Percentiles rank a stretch among this genome's conserved stretches.
These are phyloP conservation scores for Siniperca scherzeri DNA, from an alignment of 2,797 vertebrate species.

Conservation along the genomic window DNA sequence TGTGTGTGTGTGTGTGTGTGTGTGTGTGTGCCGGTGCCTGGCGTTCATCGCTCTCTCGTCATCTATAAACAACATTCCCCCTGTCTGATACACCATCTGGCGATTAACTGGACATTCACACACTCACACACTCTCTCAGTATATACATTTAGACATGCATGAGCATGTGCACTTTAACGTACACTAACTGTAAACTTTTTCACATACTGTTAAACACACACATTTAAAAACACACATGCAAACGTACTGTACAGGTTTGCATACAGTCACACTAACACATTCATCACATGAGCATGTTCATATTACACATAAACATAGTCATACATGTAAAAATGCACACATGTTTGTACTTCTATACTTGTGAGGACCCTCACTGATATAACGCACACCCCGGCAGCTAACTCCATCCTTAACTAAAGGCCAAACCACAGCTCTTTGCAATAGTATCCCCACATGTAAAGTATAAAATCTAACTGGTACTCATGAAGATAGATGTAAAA, in stretches of 20 bases:
- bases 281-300: background rate
- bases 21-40: conserved; percentile 36
- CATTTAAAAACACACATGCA: background rate
- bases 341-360: background rate
- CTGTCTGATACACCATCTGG: conserved; percentile 69
- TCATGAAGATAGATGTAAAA: background rate
- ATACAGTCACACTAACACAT: background rate
- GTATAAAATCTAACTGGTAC: background rate
- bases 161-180: background rate
- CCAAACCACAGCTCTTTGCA: no score
- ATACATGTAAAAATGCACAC: background rate
- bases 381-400: no score
- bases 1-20: conserved; percentile 28
- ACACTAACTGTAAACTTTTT: background rate
- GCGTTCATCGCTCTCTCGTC: conserved; percentile 66
- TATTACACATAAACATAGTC: no score
- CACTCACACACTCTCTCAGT: background rate
- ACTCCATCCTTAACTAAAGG: background rate
- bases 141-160: conserved; percentile 8
- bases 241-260: background rate
- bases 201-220: background rate
- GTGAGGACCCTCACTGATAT: background rate
- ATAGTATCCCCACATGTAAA: no score
- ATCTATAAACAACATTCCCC: conserved; percentile 83
- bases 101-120: conserved; percentile 35